phyloP scores from a whole-genome alignment of 2,797 vertebrate genomes.

The Mastacembelus armatus region DNA sequence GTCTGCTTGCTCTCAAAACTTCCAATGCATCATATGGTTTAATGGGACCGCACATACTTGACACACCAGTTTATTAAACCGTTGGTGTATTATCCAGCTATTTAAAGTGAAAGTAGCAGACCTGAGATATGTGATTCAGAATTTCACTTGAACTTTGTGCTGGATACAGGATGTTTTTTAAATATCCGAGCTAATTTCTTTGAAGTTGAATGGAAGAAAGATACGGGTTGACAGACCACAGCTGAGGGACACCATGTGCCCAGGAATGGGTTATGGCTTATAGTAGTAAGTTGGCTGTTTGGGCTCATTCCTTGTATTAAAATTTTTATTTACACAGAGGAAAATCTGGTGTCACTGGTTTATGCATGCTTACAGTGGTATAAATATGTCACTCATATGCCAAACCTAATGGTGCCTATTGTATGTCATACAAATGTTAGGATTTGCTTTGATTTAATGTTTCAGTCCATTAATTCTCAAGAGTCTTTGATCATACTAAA shows the following conservation, averaged over 20 bases:
- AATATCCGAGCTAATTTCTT: neutral
- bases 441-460: neutral
- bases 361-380: neutral
- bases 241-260: conserved; percentile 47
- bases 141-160: neutral
- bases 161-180: neutral
- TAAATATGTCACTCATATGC: neutral
- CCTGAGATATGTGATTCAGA: neutral
- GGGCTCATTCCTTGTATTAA: neutral
- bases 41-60: neutral
- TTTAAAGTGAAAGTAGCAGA: neutral
- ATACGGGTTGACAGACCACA: conserved; percentile 30
- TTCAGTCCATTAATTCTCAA: too few relatives aligned
- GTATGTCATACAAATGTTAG: neutral
- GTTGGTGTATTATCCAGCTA: neutral
- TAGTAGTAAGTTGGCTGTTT: conserved; percentile 67
- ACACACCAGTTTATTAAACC: neutral
- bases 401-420: neutral
- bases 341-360: neutral
- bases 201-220: neutral
- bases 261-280: conserved; percentile 67
- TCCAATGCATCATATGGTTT: neutral
- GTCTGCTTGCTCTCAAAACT: conserved; percentile 10
- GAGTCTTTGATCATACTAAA: too few relatives aligned
- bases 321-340: neutral